Base-by-base conservation (phyloP, 2,113 vertebrate genomes). In the Rhea americana region DNA sequence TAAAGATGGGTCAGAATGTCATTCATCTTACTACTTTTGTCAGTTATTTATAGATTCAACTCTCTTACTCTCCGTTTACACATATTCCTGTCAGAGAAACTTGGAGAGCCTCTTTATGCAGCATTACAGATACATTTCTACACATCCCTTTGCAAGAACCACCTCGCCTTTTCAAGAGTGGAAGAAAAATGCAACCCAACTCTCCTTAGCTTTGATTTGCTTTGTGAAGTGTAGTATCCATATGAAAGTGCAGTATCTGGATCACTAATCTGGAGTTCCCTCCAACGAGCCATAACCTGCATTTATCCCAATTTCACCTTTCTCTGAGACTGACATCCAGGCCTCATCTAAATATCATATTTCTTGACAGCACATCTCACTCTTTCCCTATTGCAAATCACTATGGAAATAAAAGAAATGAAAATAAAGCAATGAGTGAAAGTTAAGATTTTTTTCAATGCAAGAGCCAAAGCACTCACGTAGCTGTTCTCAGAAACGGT, bases 281-380 rank as follows among this genome's bases (percentile, higher is more conserved):
- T 87, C 62, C 92, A 85, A 89, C 20, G 80, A 90, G 73, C 1
- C 15, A 2, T 24, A 88, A 86, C 63, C 85, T 91, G 71, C 2
- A 6, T 39, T 88, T 82, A 72, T 62, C 45, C 55, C 9, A 72
- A 85, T 56, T 21, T 73, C 48, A 86, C 7, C 41, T 72, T 94
- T 88, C 63, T 86, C 76, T 50, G 68, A 32, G 30, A 66, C 35
- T 41, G 37, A 87, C 6, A 78, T 13, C 11, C 43, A 83, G 28
- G 32, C 53, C 78, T 95, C 80, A 90, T 86, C 91, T 78, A 79
- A 94, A 95, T 58, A 56, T 39, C 41, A 53, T 76, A 12, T 50
- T 85, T 93, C 35, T 71, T 63, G 13, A 37, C 45, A 85, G 76
- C 22, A 30, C 15, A 45, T 19, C 61, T 78, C 37, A 75, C 88